Percentiles rank a stretch among this genome's conserved stretches.
These are phyloP conservation scores for Tenualosa ilisha DNA, from an alignment of 2,797 vertebrate species.

Conservation along the genomic window DNA sequence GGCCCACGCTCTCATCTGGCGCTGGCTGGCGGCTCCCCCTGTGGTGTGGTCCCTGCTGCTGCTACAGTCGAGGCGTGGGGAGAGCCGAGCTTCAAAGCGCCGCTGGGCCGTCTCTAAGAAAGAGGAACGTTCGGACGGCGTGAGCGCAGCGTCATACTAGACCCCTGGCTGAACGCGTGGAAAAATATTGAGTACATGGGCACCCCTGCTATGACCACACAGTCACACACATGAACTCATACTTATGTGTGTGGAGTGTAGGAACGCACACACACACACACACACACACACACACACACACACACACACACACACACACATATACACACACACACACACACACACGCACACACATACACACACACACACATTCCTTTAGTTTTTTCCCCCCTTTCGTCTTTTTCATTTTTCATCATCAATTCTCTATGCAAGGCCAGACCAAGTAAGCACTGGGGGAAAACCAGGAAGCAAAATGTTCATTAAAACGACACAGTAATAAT, in stretches of 20 bases:
- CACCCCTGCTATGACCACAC: neutral
- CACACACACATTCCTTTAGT: neutral
- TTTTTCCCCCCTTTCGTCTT: too few species aligned
- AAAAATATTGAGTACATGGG: neutral
- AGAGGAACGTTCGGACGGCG: neutral
- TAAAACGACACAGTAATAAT: too few species aligned
- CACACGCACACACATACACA: neutral
- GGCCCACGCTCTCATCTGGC: neutral
- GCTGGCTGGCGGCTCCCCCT: neutral
- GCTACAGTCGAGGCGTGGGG: neutral
- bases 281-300: conserved; percentile 7
- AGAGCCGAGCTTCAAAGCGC: neutral
- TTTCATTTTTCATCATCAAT: too few species aligned
- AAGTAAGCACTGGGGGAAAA: too few species aligned
- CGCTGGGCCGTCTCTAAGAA: neutral
- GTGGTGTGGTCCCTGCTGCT: neutral
- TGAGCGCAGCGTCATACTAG: too few species aligned
- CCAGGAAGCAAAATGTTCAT: too few species aligned
- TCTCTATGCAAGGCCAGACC: too few species aligned
- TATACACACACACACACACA: neutral
- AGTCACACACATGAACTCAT: neutral
- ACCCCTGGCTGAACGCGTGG: neutral
- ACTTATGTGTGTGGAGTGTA: neutral
- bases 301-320: neutral
- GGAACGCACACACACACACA: neutral